These are phyloP conservation scores for Melipona bicolor DNA, from an alignment of 2,888 invertebrate genomes.

Conservation along the genomic window DNA sequence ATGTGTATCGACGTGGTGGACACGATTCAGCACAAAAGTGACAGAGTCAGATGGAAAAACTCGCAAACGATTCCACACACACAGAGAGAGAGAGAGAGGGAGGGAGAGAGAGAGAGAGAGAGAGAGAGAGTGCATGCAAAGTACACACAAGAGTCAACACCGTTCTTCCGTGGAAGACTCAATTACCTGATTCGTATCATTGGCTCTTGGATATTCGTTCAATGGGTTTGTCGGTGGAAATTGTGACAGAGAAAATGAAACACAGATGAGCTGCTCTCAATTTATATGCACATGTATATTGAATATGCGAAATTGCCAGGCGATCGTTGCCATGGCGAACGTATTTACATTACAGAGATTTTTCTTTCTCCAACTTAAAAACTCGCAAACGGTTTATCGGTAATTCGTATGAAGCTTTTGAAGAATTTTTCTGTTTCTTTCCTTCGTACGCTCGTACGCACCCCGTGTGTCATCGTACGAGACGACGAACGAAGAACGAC, in stretches of 20 bases:
- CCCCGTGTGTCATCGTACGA: not conserved
- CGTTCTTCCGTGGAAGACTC: conserved; percentile 10
- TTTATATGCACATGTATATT: conserved; percentile 69
- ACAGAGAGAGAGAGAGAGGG: not conserved
- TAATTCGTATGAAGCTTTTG: conserved; percentile 76
- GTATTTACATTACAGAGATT: conserved; percentile 71
- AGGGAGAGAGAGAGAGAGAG: no score
- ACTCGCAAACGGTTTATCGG: conserved; percentile 58
- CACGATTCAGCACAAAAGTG: not conserved
- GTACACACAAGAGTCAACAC: conserved; percentile 20
- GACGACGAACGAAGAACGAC: conserved; percentile 26
- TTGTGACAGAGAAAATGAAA: conserved; percentile 68
- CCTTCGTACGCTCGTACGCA: conserved; percentile 36
- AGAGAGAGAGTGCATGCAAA: conserved; percentile 2
- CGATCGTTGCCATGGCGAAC: conserved; percentile 71
- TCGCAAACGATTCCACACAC: not conserved
- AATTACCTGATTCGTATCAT: conserved; percentile 34
- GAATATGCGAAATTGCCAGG: conserved; percentile 67
- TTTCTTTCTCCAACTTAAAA: conserved; percentile 13
- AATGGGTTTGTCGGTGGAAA: conserved; percentile 3
- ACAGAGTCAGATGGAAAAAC: not conserved
- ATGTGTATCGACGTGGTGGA: not conserved
- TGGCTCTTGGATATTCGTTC: not conserved
- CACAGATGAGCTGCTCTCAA: conserved; percentile 72
- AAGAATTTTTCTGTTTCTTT: conserved; percentile 23